Base-by-base conservation (phyloP, 2,888 invertebrate genomes). In the Erebia palarica region DNA sequence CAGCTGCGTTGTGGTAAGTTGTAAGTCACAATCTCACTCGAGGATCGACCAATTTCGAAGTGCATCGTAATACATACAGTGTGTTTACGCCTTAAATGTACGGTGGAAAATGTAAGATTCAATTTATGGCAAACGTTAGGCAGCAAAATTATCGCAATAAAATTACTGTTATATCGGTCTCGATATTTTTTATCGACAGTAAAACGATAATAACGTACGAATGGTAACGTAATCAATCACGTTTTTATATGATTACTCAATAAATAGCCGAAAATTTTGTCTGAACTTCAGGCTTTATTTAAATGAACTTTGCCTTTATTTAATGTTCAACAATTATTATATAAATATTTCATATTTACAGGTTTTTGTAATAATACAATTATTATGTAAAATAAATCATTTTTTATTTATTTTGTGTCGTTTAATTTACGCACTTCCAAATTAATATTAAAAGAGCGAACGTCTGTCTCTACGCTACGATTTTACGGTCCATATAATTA, bases 301-400 rank as follows among this genome's bases (percentile, higher is more conserved):
- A 36, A 36, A 36, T 47, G 13, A 47, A 47, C 11, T 47, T 47
- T 47, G 13, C 47, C 11, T 13, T 47, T 47, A 13, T 47, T 47
- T 47, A 47, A 47, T 47, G 47, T 47, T 11, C 1, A 47, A 13
- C 11, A 47, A 13, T 49, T 49, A 49, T 49, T 60, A 42, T 60
- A 60, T 60, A 58, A 58, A 58, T 58, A 11, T 60, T 60, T 63
- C 7, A 21, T 63, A 63, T 63, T 36, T 63, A 63, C 63, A 63
- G 63, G 63, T 63, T n/a, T 63, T 63, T 63, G 63, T 63, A 63
- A 63, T 63, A 47, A 1, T 21, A 21, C 21, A 49, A 49, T 49
- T 63, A 49, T 49, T 60, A 18, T 63, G 18, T 63, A 63, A 47
- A 47, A 21, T 63, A 63, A 63, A 63, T 11, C 18, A 63, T 18